Evolutionary conservation across 30 jellyfish, hydroid and myxozoan genomes (phyloP).

Genomic region (Turritopsis rubra): DNA sequence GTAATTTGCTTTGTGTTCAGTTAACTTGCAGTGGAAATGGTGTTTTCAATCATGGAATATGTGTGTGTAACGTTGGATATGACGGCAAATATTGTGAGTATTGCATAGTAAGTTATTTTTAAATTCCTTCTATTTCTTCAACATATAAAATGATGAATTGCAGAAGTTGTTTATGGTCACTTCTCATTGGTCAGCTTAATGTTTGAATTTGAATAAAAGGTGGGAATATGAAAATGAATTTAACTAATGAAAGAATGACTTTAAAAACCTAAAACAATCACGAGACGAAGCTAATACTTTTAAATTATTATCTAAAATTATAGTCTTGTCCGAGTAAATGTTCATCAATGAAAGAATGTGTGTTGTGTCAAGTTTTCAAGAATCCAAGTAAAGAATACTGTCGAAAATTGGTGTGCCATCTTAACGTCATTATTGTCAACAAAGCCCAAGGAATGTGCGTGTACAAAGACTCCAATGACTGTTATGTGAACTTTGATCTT

Average conservation of each 20-base stretch:
- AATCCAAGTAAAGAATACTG: slow-evolving; percentile 48
- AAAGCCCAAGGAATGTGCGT: background rate
- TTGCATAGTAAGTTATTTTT: slow-evolving; percentile 60
- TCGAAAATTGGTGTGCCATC: slow-evolving; percentile 11
- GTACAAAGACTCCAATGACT: background rate
- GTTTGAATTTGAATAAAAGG: no score
- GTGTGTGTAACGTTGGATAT: slow-evolving; percentile 57
- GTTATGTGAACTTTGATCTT: background rate
- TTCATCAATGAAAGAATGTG: slow-evolving; percentile 50
- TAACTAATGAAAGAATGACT: no score
- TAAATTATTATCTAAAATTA: no score
- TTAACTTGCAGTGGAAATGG: slow-evolving; percentile 68
- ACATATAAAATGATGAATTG: no score
- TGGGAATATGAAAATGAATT: no score
- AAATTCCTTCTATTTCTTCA: no score
- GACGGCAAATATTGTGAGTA: slow-evolving; percentile 57
- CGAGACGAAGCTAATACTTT: no score
- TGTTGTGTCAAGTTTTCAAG: slow-evolving; percentile 66
- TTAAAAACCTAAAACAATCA: no score
- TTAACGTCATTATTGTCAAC: background rate
- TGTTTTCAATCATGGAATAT: slow-evolving; percentile 48
- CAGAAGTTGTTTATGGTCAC: no score
- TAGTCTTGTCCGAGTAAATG: slow-evolving; percentile 85
- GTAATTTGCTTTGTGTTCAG: slow-evolving; percentile 23
- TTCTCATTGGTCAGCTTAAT: no score